Evolutionary conservation across 2,888 invertebrate genomes (phyloP).

Genomic region (Machimus rusticus): DNA sequence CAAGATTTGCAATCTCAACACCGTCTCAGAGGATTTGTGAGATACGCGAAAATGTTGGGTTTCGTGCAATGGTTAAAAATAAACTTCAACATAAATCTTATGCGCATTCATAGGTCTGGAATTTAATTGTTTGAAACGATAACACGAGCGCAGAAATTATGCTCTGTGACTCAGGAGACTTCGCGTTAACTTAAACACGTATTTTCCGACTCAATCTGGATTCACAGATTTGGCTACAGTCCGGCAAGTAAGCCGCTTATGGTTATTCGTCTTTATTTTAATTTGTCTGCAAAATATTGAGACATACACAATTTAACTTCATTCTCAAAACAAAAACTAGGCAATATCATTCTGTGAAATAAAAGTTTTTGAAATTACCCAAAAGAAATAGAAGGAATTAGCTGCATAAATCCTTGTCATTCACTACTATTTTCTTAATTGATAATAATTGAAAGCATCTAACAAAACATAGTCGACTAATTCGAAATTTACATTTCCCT

Average conservation of each 20-base stretch:
- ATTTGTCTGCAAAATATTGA: background rate
- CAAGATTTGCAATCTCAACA: background rate
- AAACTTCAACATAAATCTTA: slow-evolving; percentile 21
- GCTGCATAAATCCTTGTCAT: too few species aligned
- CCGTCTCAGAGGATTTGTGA: background rate
- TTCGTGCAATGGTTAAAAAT: slow-evolving; percentile 25
- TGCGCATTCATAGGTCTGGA: slow-evolving; percentile 35
- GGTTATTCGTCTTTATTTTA: background rate
- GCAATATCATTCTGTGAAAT: background rate
- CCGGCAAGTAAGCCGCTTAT: background rate
- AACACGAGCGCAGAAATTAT: background rate
- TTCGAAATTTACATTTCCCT: too few species aligned
- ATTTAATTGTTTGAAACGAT: slow-evolving; percentile 36
- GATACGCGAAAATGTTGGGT: background rate
- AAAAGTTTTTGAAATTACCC: background rate
- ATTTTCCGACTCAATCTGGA: background rate
- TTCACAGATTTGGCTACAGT: background rate
- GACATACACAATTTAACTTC: background rate
- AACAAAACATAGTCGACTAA: too few species aligned
- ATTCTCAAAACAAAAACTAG: background rate
- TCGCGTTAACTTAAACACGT: background rate
- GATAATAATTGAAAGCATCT: too few species aligned
- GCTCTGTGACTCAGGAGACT: slow-evolving; percentile 2
- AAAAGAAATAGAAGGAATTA: background rate
- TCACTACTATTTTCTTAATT: too few species aligned